These are phyloP conservation scores for Lissonota sp. DNA, from an alignment of 2,888 invertebrate genomes.

Conservation along the genomic window DNA sequence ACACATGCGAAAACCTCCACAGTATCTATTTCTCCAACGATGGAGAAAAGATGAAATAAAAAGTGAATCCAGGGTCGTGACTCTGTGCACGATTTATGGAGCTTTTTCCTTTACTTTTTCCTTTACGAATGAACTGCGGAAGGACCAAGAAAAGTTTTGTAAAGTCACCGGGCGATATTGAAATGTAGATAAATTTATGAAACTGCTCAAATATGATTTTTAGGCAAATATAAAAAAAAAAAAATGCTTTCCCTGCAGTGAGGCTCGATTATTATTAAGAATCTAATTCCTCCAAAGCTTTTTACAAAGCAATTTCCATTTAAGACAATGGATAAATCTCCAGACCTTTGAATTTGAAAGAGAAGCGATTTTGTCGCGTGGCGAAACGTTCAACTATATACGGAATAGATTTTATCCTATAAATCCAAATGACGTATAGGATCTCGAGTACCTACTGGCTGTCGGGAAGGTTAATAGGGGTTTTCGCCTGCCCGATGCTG, in stretches of 20 bases:
- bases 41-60: slow-evolving; percentile 50
- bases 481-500: slow-evolving; percentile 63
- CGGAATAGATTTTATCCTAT: slow-evolving; percentile 62
- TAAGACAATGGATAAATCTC: neutral
- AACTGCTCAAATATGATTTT: neutral
- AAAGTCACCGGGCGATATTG: neutral
- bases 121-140: slow-evolving; percentile 16
- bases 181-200: neutral
- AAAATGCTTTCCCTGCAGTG: too few relatives aligned
- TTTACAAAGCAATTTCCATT: too few relatives aligned
- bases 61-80: slow-evolving; percentile 26
- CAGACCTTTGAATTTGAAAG: neutral
- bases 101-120: slow-evolving; percentile 6
- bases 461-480: slow-evolving; percentile 75
- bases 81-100: slow-evolving; percentile 48
- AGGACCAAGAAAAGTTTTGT: neutral
- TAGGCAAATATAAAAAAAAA: too few relatives aligned
- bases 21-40: neutral
- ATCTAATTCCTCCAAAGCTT: too few relatives aligned
- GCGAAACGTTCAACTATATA: slow-evolving; percentile 38
- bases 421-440: slow-evolving; percentile 72
- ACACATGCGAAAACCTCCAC: slow-evolving; percentile 10
- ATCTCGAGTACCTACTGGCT: slow-evolving; percentile 37
- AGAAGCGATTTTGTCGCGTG: slow-evolving; percentile 11
- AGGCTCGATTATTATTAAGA: too few relatives aligned